Evolutionary conservation across 2,888 invertebrate genomes (phyloP).

Genomic region (Trypoxylon attenuatum): DNA sequence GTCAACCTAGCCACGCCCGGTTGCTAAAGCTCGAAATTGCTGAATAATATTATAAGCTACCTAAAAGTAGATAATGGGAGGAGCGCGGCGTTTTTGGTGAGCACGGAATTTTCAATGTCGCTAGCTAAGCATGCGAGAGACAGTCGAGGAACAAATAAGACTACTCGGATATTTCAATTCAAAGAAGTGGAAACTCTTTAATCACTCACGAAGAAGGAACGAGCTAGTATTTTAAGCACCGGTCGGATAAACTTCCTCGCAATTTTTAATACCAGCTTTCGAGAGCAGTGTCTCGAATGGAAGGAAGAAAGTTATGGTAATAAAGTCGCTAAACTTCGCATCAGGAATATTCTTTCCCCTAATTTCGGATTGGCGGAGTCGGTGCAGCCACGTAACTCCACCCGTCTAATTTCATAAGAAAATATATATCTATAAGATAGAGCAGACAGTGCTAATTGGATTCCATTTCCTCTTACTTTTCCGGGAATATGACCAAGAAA

Average conservation of each 20-base stretch:
- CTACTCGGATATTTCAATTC: no score
- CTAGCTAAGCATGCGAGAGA: no score
- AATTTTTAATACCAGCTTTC: constrained; percentile 8
- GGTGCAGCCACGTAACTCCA: constrained; percentile 1
- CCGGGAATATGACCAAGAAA: background rate
- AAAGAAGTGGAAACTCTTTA: no score
- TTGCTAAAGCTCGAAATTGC: no score
- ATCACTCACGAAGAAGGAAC: no score
- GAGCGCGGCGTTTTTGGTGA: no score
- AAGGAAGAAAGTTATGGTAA: constrained; percentile 12
- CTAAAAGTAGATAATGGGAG: no score
- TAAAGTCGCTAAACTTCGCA: constrained; percentile 17
- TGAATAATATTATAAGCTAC: no score
- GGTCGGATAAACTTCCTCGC: constrained; percentile 4
- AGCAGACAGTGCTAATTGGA: constrained; percentile 6
- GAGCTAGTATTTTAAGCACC: no score
- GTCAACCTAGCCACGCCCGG: no score
- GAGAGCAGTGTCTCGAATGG: constrained; percentile 4
- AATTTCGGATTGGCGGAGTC: constrained; percentile 9
- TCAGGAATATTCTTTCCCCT: constrained; percentile 10
- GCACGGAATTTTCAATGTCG: no score
- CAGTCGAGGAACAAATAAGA: no score
- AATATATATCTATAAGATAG: background rate
- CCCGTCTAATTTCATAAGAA: constrained; percentile 18
- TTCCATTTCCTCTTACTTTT: background rate